These are phyloP conservation scores for Galbula dea DNA, from an alignment of 2,113 vertebrate genomes.

Conservation along the genomic window DNA sequence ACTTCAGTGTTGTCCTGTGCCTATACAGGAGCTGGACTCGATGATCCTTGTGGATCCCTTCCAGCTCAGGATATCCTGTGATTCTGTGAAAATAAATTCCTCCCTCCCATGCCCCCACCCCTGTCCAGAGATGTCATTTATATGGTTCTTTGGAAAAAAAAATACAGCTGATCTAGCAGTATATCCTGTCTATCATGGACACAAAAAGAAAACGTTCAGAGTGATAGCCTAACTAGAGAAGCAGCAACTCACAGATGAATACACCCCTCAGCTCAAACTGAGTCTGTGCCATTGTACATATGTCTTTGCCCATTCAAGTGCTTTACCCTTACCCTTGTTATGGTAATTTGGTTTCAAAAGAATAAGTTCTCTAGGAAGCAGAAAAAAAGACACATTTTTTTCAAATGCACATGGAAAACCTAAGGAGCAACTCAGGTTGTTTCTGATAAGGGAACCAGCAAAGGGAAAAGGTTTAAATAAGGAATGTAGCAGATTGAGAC, in stretches of 20 bases:
- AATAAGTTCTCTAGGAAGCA: not conserved
- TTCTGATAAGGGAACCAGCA: not conserved
- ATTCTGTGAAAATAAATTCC: not conserved
- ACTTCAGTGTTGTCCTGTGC: no score
- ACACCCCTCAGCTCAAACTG: not conserved
- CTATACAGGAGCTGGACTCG: no score
- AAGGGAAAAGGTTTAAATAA: not conserved
- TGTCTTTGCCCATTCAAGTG: not conserved
- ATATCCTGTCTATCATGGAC: not conserved
- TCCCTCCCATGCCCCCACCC: fast-evolving
- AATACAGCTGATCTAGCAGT: not conserved
- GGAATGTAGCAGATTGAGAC: not conserved
- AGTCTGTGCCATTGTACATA: not conserved
- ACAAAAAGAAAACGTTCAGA: not conserved
- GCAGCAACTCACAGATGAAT: not conserved
- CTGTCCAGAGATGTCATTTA: not conserved
- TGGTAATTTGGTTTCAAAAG: not conserved
- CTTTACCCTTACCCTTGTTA: not conserved
- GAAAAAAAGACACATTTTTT: not conserved
- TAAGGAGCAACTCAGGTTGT: not conserved
- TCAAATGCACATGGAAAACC: not conserved
- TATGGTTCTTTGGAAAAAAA: not conserved
- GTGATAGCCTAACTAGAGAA: not conserved
- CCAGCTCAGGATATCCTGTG: no score
- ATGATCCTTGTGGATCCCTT: no score